These are phyloP conservation scores for Imbricaverruca yamaguchii DNA, from an alignment of 2,888 invertebrate species.

Conservation along the genomic window DNA sequence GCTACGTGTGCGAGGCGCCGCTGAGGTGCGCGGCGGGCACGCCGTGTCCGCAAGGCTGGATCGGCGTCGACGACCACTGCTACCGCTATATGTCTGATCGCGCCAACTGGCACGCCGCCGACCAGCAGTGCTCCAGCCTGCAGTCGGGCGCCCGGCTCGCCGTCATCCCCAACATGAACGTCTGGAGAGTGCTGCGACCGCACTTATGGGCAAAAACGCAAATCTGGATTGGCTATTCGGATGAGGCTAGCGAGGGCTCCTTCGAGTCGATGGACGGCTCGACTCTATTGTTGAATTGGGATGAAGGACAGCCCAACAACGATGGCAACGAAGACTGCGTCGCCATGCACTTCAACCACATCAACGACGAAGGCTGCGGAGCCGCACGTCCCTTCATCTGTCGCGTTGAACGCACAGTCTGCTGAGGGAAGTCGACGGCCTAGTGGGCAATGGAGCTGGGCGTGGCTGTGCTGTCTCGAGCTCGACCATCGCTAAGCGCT, in stretches of 20 bases:
- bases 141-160: not conserved
- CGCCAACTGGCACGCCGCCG: not conserved
- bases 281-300: not conserved
- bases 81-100: not conserved
- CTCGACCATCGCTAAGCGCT: too few relatives aligned
- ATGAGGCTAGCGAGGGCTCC: not conserved
- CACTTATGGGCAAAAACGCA: not conserved
- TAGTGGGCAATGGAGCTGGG: too few relatives aligned
- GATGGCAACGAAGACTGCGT: not conserved
- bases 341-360: not conserved
- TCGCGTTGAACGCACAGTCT: too few relatives aligned
- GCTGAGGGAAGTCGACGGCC: too few relatives aligned
- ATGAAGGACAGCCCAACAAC: not conserved
- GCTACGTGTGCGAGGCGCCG: not conserved
- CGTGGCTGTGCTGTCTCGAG: too few relatives aligned
- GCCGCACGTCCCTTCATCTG: not conserved
- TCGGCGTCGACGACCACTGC: slow-evolving; percentile 1
- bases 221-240: not conserved
- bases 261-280: not conserved
- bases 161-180: too few relatives aligned
- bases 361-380: not conserved
- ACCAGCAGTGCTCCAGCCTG: not conserved
- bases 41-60: not conserved
- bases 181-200: not conserved
- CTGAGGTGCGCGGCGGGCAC: not conserved